These are phyloP conservation scores for Paramormyrops hopkinsi DNA, from an alignment of 2,797 vertebrate genomes.

Conservation along the genomic window DNA sequence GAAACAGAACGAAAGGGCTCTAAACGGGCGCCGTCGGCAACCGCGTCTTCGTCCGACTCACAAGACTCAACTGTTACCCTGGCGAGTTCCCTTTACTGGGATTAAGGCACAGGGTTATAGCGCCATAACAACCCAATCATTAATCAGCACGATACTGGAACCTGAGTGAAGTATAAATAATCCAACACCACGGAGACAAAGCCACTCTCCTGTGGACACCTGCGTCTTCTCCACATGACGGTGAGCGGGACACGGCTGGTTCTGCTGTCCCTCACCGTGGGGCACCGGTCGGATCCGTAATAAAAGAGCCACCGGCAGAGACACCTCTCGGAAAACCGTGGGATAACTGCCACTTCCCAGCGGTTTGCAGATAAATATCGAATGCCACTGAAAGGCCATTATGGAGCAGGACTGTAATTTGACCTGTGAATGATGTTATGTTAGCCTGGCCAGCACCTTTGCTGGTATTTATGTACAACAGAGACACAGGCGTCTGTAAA, in stretches of 20 bases:
- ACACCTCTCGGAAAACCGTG: background rate
- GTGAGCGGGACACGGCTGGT: background rate
- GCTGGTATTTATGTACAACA: conserved; percentile 1
- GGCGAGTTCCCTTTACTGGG: background rate
- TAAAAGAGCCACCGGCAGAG: background rate
- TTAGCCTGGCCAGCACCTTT: background rate
- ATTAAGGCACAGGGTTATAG: background rate
- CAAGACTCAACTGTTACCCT: background rate
- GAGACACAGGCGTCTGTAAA: background rate
- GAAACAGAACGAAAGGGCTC: background rate
- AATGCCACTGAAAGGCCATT: background rate
- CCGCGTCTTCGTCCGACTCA: background rate
- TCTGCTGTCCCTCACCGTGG: background rate
- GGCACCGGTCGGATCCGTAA: background rate
- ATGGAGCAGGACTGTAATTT: background rate
- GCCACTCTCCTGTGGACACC: background rate
- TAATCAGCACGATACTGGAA: background rate
- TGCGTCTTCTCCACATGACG: background rate
- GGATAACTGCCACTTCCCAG: background rate
- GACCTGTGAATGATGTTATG: conserved; percentile 9
- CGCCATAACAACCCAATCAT: background rate
- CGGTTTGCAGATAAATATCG: conserved; percentile 3
- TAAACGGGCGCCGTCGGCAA: background rate
- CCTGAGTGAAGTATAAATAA: background rate
- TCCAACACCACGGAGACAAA: background rate